Evolutionary conservation across 1,140 invertebrate species (phyloP), one percentile per base, ranked within the genome.

Genomic region (Heterodera carotae): DNA sequence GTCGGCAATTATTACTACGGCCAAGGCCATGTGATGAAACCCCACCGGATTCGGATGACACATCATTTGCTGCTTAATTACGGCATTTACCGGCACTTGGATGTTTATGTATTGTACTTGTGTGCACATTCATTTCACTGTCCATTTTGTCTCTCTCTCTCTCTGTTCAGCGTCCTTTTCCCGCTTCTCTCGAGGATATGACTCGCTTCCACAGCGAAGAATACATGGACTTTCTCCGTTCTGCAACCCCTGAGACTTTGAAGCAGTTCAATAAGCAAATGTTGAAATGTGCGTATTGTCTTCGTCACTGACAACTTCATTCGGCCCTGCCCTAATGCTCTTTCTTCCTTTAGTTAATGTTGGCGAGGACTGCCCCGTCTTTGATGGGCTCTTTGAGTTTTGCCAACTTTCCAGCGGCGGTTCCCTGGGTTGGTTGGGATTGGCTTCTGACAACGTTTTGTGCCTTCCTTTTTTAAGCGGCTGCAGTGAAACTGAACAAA

Each of bases 1-100:
- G 97, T 99, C 89, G 97, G 97, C 39, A 99, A 99, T 89, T 99
- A 98, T 89, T 99, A 99, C 88, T 99, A 99, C 93, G 97, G 97
- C 1, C 97, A 99, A 89, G 96, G 96, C n/a, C 97, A 99, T 91
- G 97, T 97, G 8, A 99, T 99, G 97, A 99, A 99, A 88, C 97
- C 97, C 7, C 96, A 99, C 89, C 92, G 97, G 80, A 87, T 99
- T 92, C 93, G 97, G 85, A 99, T 99, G 97, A 97, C 97, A 1
- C 97, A 99, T 89, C 99, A 99, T 91, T 91, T 99, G 75, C 91
- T 99, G 34, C 89, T 99, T 2, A 99, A 99, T 90, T 99, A 99
- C 93, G 97, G 97, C 59, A 91, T 99, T 10, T 99, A 99, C 88
- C 92, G 97, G 80, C 98, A 98, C 91, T 97, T 99, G 95, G 97